Evolutionary conservation across 2,113 vertebrate genomes (phyloP).

Genomic region (Rhinopithecus roxellana): DNA sequence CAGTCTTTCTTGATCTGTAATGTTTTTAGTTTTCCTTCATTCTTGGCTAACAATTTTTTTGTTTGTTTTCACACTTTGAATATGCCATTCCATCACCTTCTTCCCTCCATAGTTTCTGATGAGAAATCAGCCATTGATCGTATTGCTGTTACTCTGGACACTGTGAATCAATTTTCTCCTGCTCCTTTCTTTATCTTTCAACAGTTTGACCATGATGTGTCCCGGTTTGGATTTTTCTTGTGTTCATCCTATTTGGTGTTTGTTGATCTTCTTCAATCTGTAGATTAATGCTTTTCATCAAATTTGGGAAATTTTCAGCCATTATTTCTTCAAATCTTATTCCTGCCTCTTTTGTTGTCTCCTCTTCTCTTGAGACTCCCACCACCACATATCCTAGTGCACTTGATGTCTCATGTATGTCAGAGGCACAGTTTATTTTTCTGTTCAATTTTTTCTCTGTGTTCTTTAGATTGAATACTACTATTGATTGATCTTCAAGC

Average conservation of each 20-base stretch:
- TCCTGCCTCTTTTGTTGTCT: neutral
- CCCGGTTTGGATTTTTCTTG: neutral
- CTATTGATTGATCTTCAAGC: neutral
- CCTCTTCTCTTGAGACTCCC: neutral
- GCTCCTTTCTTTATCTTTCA: neutral
- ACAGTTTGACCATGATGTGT: neutral
- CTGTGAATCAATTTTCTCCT: neutral
- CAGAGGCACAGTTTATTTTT: neutral
- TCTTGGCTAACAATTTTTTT: neutral
- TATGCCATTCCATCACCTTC: neutral
- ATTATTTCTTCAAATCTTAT: neutral
- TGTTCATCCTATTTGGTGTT: neutral
- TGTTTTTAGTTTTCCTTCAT: neutral
- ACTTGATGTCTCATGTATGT: neutral
- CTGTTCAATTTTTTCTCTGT: neutral
- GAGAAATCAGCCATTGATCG: fast-evolving
- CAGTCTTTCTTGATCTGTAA: fast-evolving
- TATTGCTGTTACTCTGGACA: fast-evolving
- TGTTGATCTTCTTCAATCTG: neutral
- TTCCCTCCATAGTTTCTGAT: too few species aligned
- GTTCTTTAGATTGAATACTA: neutral
- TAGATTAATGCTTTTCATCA: neutral
- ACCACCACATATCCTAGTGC: neutral
- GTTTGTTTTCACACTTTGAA: neutral
- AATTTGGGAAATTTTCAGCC: neutral